These are phyloP conservation scores for Cyprinodon variegatus DNA, from an alignment of 2,113 vertebrate species.

Conservation along the genomic window DNA sequence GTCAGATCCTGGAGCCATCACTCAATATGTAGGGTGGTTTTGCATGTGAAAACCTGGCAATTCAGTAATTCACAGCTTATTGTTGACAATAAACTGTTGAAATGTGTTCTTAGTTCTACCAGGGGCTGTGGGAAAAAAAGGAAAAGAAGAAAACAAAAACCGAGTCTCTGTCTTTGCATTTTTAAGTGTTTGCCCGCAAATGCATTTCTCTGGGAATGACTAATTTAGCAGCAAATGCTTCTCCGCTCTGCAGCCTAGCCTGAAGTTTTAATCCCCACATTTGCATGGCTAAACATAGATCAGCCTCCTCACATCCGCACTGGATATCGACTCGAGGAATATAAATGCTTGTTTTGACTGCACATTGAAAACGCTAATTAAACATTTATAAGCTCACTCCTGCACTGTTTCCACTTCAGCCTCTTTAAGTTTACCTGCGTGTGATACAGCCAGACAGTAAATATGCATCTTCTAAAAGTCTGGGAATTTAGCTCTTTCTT, in stretches of 20 bases:
- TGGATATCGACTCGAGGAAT: conserved; percentile 65
- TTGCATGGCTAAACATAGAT: conserved; percentile 77
- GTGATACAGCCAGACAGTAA: conserved; percentile 11
- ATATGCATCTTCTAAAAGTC: conserved; percentile 21
- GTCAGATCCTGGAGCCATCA: conserved; percentile 28
- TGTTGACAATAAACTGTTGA: conserved; percentile 45
- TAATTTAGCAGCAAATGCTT: conserved; percentile 58
- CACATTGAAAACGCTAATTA: conserved; percentile 53
- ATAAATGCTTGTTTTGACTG: conserved; percentile 71
- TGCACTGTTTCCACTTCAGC: conserved; percentile 18
- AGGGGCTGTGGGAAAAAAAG: conserved; percentile 16
- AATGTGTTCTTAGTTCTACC: conserved; percentile 44
- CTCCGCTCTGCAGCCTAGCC: conserved; percentile 57
- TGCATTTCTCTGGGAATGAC: conserved; percentile 57
- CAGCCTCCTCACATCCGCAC: conserved; percentile 56
- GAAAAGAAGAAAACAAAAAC: not conserved
- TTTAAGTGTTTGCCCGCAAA: conserved; percentile 35
- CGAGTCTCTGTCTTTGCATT: conserved; percentile 26
- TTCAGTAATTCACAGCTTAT: conserved; percentile 36
- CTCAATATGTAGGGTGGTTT: conserved; percentile 26
- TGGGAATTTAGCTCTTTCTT: conserved; percentile 21
- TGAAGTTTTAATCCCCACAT: conserved; percentile 75
- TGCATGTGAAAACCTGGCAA: conserved; percentile 27
- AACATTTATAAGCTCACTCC: conserved; percentile 57
- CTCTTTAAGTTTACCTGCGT: conserved; percentile 34